Percentiles rank a stretch among this genome's conserved stretches.
Conservation (phyloP, 2,113 vertebrate genomes). For the Megaceryle maxima region DNA sequence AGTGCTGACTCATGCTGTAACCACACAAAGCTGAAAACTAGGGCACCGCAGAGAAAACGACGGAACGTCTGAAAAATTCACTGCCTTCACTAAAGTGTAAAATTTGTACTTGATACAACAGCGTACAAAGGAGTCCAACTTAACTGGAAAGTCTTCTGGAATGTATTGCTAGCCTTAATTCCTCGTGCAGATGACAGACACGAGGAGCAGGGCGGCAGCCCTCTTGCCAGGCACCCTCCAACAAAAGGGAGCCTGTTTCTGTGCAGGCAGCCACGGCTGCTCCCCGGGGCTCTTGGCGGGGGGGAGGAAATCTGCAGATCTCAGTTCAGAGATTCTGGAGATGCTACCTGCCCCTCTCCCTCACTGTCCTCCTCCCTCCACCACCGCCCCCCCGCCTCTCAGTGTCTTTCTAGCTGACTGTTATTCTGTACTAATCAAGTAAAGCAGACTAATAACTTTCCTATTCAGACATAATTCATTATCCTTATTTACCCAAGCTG, state of each 20-base stretch:
- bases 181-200: fast-evolving
- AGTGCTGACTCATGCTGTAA: constrained; percentile 11
- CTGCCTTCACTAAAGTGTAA: fast-evolving
- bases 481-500: constrained; percentile 66
- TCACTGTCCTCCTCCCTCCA: not conserved
- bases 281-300: fast-evolving
- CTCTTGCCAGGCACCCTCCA: not conserved
- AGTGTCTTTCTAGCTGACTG: not conserved
- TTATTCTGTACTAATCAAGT: not conserved
- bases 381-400: not conserved
- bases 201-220: not conserved
- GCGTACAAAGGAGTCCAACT: fast-evolving
- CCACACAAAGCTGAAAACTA: not conserved
- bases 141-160: not conserved
- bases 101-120: not conserved
- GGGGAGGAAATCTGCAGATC: fast-evolving
- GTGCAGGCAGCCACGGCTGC: not conserved
- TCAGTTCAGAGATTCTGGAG: fast-evolving
- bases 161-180: fast-evolving
- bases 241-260: not conserved
- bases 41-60: fast-evolving
- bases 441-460: constrained; percentile 34
- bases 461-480: constrained; percentile 52
- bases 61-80: not conserved
- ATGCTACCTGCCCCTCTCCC: not conserved